These are phyloP conservation scores for Oreotragus oreotragus DNA, from an alignment of 2,113 vertebrate species.

Conservation along the genomic window DNA sequence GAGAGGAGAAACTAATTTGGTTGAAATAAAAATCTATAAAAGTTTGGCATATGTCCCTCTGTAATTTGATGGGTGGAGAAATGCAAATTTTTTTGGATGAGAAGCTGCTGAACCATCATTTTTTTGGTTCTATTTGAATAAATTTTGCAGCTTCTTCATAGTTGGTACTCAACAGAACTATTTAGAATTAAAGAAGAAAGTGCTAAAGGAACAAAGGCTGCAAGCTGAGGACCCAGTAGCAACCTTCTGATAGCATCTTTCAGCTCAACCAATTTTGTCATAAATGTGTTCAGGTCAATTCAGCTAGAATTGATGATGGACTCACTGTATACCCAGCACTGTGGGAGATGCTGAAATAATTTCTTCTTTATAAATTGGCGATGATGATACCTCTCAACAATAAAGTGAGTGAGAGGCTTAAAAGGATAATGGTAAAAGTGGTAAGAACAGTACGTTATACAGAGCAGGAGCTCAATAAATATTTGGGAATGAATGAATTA, in stretches of 20 bases:
- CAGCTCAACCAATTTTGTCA: not conserved
- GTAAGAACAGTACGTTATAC: not conserved
- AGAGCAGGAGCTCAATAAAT: not conserved
- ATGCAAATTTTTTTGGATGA: not conserved
- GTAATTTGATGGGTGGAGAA: constrained; percentile 14
- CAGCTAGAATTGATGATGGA: not conserved
- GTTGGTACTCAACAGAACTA: not conserved
- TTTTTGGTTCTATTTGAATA: not conserved
- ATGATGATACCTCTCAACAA: not conserved
- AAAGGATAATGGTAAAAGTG: not conserved
- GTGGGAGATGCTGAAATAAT: not conserved
- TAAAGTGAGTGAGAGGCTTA: no score
- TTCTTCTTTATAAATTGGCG: not conserved
- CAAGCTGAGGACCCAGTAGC: not conserved
- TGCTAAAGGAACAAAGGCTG: not conserved
- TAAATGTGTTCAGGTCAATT: not conserved
- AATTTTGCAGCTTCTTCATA: not conserved
- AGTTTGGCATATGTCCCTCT: constrained; percentile 31
- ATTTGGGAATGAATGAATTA: not conserved
- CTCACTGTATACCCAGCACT: not conserved
- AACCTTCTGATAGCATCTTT: not conserved
- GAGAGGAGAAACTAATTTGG: constrained; percentile 11
- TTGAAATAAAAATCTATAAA: not conserved
- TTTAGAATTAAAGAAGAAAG: not conserved
- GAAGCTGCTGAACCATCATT: constrained; percentile 11